Base-by-base conservation (phyloP, 1,140 invertebrate genomes). In the Harlomillsia oculata region DNA sequence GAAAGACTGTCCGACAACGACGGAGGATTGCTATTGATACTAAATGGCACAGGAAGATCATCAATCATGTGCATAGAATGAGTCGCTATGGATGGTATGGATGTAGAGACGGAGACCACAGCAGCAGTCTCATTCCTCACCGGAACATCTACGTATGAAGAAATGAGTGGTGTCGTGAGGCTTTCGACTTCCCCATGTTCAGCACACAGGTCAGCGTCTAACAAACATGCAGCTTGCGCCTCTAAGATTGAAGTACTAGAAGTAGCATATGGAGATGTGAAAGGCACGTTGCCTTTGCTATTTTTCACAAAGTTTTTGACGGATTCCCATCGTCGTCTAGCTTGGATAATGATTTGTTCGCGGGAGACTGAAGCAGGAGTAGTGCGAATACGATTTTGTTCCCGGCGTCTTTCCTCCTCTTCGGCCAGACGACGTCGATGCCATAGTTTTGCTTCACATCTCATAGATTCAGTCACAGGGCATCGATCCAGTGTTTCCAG, bases 331-430 rank as follows among this genome's bases (percentile, higher is more conserved):
- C 63, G 37, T 18, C 43, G 29, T 45, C 57, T 34, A 16, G 63
- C 63, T 49, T 65, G 41, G 26, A 46, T 34, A 36, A 65, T 65
- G 37, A 62, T 44, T 61, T 65, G 43, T 43, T 65, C 63, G n/a
- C 63, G 29, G 18, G 59, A 59, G 14, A 16, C 50, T 34, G 45
- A 37, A 6, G 34, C 53, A n/a, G 56, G 44, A 5, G 40, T 25
- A 5, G 44, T 49, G 4, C n/a, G 1, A 26, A 57, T 34, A 36
- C 49, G 29, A 5, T 18, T n/a, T 13, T 54, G 18, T 37, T 58
- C 59, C 29, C 36, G 20, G 14, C 61, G 25, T 18, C 30, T 28
- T 29, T 55, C 59, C 13, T 64, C 54, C 18, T 62, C 59, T 23
- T 62, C 63, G n/a, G 48, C 59, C 23, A 61, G 18, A 16, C 39